These are phyloP conservation scores for Piscicola geometra DNA, from an alignment of 2,888 invertebrate genomes.

Conservation along the genomic window DNA sequence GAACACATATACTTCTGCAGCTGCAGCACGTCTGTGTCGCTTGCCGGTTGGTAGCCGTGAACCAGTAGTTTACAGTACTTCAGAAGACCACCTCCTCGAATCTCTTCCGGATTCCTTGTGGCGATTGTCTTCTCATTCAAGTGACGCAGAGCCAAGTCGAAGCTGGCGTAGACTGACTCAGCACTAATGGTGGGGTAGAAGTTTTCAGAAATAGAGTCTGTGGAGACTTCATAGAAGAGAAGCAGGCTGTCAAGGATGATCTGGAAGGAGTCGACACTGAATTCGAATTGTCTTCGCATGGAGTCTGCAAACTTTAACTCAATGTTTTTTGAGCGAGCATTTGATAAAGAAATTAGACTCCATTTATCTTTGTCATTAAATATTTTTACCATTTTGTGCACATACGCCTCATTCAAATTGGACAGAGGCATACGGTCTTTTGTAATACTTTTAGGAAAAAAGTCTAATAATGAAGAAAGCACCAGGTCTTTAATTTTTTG, in stretches of 20 bases:
- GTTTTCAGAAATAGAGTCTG: conserved; percentile 75
- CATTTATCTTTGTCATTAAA: conserved; percentile 76
- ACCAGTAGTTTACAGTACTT: conserved; percentile 97
- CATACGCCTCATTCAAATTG: conserved; percentile 76
- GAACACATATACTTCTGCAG: conserved; percentile 99
- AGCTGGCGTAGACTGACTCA: conserved; percentile 93
- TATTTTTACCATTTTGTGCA: conserved; percentile 96
- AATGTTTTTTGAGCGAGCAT: conserved; percentile 73
- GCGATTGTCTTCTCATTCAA: conserved; percentile 93
- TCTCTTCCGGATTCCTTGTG: conserved; percentile 95
- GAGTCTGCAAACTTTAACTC: conserved; percentile 98
- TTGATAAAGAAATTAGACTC: conserved; percentile 96
- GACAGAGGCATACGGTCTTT: conserved; percentile 86
- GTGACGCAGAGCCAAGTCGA: conserved; percentile 88
- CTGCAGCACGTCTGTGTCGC: conserved; percentile 75
- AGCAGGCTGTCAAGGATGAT: conserved; percentile 91
- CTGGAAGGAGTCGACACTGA: conserved; percentile 93
- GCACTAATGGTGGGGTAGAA: conserved; percentile 85
- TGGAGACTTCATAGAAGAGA: conserved; percentile 83
- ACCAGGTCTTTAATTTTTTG: conserved; percentile 94
- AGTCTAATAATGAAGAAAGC: conserved; percentile 81
- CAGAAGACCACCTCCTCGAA: conserved; percentile 92
- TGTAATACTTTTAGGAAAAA: conserved; percentile 68
- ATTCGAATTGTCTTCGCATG: conserved; percentile 97
- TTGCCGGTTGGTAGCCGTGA: conserved; percentile 83